A percentile compares a stretch with the other conserved stretches of the same genome.
Evolutionary conservation across 2,113 vertebrate species (phyloP).

Genomic region (Procavia capensis): DNA sequence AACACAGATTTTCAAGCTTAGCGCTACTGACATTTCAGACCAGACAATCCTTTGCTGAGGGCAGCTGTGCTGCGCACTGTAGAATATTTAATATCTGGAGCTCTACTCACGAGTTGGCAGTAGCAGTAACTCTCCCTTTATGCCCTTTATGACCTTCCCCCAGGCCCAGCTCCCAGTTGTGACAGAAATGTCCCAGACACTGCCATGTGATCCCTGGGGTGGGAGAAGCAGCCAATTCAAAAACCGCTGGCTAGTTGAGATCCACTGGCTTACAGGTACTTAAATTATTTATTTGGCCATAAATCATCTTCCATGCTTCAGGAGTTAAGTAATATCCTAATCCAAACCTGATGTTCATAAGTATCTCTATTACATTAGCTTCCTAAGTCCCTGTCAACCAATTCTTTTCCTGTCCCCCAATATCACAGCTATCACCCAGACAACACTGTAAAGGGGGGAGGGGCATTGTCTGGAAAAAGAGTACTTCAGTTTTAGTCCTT

Average conservation of each 20-base stretch:
- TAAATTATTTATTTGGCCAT: neutral
- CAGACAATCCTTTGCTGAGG: neutral
- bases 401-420: neutral
- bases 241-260: neutral
- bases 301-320: neutral
- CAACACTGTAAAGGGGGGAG: neutral
- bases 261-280: neutral
- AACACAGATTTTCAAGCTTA: neutral
- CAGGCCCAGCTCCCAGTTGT: neutral
- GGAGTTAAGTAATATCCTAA: neutral
- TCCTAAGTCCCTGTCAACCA: neutral
- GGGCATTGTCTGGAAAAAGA: neutral
- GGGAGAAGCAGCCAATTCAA: neutral
- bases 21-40: neutral
- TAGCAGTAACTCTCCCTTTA: neutral
- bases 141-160: neutral
- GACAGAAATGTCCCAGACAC: neutral
- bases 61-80: neutral
- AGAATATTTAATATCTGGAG: neutral
- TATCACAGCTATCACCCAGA: neutral
- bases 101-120: neutral
- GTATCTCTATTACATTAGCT: neutral
- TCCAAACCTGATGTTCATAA: neutral
- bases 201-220: neutral
- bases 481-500: neutral